Percentiles rank a stretch among this genome's conserved stretches.
phyloP scores from a whole-genome alignment of 2,797 vertebrate species.

The Neolamprologus multifasciatus region DNA sequence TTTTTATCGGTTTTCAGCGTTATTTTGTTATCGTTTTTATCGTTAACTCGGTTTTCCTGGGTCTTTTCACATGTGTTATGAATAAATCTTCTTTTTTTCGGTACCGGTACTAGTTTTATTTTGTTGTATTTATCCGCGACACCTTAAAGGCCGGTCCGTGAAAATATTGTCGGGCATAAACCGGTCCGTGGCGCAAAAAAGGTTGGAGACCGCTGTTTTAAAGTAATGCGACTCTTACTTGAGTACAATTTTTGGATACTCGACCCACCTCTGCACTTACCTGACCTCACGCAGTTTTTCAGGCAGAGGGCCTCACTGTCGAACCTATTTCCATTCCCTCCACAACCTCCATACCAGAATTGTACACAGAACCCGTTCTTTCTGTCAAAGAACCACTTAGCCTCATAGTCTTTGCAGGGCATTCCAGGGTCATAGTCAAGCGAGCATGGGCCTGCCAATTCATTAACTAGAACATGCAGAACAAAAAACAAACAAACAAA shows the following conservation, averaged over 20 bases:
- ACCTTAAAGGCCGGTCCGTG: no score
- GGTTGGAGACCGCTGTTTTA: no score
- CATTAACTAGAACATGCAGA: conserved; percentile 73
- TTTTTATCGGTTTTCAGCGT: no score
- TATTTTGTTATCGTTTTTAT: no score
- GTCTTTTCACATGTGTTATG: no score
- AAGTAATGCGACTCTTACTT: no score
- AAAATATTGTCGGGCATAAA: no score
- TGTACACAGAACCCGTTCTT: conserved; percentile 82
- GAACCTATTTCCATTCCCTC: conserved; percentile 86
- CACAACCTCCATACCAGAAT: conserved; percentile 85
- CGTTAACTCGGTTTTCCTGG: fast-evolving
- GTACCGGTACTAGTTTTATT: no score
- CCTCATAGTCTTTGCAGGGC: conserved; percentile 83
- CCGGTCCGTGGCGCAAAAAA: no score
- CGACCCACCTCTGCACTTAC: conserved; percentile 63
- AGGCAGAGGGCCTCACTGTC: conserved; percentile 79
- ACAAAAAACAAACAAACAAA: not conserved
- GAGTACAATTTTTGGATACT: not conserved
- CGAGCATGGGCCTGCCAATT: conserved; percentile 81
- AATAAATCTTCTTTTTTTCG: no score
- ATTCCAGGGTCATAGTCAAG: conserved; percentile 84
- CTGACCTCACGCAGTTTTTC: conserved; percentile 73
- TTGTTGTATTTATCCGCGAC: no score
- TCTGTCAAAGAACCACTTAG: conserved; percentile 88